Percentiles rank a stretch among this genome's conserved stretches.
Conservation (phyloP, 1,140 invertebrate species). For the Agraylea sexmaculata region DNA sequence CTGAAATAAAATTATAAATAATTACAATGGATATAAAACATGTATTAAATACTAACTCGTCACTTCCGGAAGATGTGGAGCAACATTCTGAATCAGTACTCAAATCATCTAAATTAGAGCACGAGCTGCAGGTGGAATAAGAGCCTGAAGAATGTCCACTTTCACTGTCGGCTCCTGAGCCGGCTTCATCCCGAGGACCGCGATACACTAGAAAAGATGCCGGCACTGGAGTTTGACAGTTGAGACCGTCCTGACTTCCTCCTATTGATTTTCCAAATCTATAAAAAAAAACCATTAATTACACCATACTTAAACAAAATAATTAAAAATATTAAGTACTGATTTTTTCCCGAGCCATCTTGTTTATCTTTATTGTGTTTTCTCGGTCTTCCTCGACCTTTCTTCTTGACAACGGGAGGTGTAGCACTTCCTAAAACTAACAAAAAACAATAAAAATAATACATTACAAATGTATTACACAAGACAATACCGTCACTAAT, state of each 20-base stretch:
- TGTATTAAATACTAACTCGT: conserved; percentile 23
- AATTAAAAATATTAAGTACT: too few species aligned
- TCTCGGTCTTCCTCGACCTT: conserved; percentile 31
- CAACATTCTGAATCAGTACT: conserved; percentile 25
- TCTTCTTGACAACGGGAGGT: conserved; percentile 34
- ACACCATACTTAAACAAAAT: neutral
- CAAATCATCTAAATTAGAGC: conserved; percentile 33
- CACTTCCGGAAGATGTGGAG: conserved; percentile 28
- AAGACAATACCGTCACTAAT: neutral
- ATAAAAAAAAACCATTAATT: neutral
- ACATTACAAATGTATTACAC: neutral
- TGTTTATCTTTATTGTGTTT: conserved; percentile 30
- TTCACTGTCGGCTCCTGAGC: conserved; percentile 36
- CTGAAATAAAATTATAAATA: conserved; percentile 13
- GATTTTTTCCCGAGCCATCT: conserved; percentile 27
- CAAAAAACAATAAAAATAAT: conserved; percentile 2
- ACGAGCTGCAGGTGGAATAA: conserved; percentile 36
- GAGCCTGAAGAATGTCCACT: conserved; percentile 28
- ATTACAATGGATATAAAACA: conserved; percentile 1
- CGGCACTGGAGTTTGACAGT: conserved; percentile 25
- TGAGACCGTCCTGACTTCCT: conserved; percentile 19
- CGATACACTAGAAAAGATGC: conserved; percentile 38
- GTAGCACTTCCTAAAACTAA: conserved; percentile 27
- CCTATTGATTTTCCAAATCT: conserved; percentile 19
- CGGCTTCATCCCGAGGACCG: conserved; percentile 33